Conservation (phyloP, 2,113 vertebrate genomes). For the Thunnus maccoyii region DNA sequence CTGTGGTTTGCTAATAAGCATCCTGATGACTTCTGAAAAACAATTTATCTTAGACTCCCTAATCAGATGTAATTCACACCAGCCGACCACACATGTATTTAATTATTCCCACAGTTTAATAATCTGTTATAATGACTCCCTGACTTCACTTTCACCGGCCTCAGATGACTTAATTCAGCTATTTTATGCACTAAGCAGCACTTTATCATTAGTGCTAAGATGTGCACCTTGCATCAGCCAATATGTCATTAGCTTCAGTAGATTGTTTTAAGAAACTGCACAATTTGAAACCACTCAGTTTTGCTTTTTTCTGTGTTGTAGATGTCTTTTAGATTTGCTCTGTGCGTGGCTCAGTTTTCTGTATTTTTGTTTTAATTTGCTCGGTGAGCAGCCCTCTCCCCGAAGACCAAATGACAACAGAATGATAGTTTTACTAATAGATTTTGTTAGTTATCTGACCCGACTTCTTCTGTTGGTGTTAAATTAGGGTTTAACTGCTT, state of each 20-base stretch:
- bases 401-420: slow-evolving; percentile 73
- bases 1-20: slow-evolving; percentile 57
- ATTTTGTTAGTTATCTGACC: slow-evolving; percentile 82
- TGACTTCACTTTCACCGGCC: slow-evolving; percentile 25
- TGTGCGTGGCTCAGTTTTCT: slow-evolving; percentile 36
- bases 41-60: slow-evolving; percentile 50
- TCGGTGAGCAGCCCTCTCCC: slow-evolving; percentile 53
- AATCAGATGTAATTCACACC: slow-evolving; percentile 54
- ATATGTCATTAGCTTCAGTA: slow-evolving; percentile 45
- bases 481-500: slow-evolving; percentile 80
- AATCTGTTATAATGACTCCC: slow-evolving; percentile 41
- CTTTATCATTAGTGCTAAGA: slow-evolving; percentile 51
- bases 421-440: slow-evolving; percentile 81
- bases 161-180: slow-evolving; percentile 48
- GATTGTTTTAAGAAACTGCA: slow-evolving; percentile 40
- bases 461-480: slow-evolving; percentile 76
- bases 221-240: slow-evolving; percentile 34
- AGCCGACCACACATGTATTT: slow-evolving; percentile 40
- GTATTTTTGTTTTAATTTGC: slow-evolving; percentile 62
- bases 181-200: slow-evolving; percentile 16
- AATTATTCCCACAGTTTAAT: slow-evolving; percentile 45
- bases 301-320: slow-evolving; percentile 28
- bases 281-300: slow-evolving; percentile 1
- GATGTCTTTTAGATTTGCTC: slow-evolving; percentile 29
- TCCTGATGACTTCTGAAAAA: slow-evolving; percentile 55